These are phyloP conservation scores for Oscarella lobularis DNA, from an alignment of 37 sponge, comb jelly and placozoan genomes.

Conservation along the genomic window DNA sequence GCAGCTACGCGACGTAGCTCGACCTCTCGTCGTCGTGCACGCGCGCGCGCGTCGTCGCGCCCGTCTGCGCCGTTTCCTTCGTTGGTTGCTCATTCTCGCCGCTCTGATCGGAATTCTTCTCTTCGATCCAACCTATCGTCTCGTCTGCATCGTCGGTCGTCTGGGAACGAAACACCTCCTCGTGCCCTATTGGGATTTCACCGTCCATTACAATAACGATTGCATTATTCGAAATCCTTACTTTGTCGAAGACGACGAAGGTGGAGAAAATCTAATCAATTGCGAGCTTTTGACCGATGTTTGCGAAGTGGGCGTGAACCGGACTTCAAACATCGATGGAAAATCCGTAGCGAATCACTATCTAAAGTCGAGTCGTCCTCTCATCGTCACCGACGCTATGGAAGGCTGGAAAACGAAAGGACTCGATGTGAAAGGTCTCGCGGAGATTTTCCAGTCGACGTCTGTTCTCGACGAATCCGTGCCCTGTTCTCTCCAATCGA, in stretches of 20 bases:
- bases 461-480: neutral
- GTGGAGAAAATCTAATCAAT: neutral
- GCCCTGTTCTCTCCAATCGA: neutral
- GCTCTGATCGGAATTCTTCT: neutral
- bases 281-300: neutral
- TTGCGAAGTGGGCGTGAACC: neutral
- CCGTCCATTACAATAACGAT: neutral
- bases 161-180: neutral
- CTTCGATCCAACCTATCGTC: neutral
- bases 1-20: too few species aligned
- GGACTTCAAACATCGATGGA: too few species aligned
- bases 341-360: neutral
- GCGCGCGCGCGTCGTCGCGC: too few species aligned
- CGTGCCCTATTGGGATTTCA: neutral
- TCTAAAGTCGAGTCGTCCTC: neutral
- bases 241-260: neutral
- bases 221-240: neutral
- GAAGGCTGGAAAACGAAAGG: neutral
- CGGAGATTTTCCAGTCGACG: neutral
- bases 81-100: neutral
- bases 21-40: too few species aligned
- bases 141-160: slow-evolving; percentile 2
- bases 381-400: neutral
- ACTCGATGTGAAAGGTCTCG: neutral
- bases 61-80: too few species aligned